Conservation (phyloP, 2,888 invertebrate genomes). For the Antitype chi region DNA sequence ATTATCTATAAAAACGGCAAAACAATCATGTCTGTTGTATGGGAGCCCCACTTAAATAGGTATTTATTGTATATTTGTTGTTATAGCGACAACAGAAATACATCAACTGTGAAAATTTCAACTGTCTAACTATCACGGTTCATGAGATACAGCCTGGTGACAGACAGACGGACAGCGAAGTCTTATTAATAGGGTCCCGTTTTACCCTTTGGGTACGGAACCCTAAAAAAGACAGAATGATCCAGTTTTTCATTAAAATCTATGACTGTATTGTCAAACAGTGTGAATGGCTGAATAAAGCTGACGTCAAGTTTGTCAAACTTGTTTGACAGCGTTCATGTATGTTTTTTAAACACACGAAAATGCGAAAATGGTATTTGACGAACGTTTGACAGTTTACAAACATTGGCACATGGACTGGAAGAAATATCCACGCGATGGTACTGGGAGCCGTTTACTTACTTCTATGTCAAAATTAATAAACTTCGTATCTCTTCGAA, state of each 20-base stretch:
- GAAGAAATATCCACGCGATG: conserved; percentile 40
- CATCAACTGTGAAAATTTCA: no score
- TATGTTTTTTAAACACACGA: conserved; percentile 66
- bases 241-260: conserved; percentile 10
- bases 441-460: conserved; percentile 13
- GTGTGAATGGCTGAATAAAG: conserved; percentile 45
- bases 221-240: no score
- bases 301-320: conserved; percentile 64
- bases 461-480: conserved; percentile 21
- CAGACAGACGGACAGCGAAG: no score
- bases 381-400: conserved; percentile 62
- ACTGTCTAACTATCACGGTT: no score
- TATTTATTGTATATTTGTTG: no score
- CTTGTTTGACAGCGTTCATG: conserved; percentile 63
- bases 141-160: no score
- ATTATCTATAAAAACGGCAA: no score
- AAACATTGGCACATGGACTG: conserved; percentile 57
- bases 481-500: conserved; percentile 3
- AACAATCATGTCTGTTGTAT: no score
- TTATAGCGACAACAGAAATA: no score
- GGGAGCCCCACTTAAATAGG: no score
- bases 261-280: conserved; percentile 44
- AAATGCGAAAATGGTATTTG: conserved; percentile 66
- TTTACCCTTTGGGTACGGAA: no score
- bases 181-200: no score